Base-by-base conservation (phyloP, 2,113 vertebrate species). In the Grantiella picta region DNA sequence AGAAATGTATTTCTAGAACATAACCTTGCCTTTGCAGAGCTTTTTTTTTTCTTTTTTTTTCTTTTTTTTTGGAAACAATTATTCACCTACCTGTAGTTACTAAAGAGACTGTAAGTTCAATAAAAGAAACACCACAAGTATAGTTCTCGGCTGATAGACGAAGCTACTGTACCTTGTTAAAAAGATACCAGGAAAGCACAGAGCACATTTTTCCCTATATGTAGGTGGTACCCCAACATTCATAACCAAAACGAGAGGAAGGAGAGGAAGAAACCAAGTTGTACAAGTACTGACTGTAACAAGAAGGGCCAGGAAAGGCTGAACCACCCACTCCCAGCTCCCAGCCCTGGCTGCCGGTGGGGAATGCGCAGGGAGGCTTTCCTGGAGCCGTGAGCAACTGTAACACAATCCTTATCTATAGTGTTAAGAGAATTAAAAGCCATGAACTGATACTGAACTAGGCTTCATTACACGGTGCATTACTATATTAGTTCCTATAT, bases 111-210 rank as follows among this genome's bases (percentile, higher is more conserved):
- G 97, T 97, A 98, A 97, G 96, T 90, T 97, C 96, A 97, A 97
- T 95, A 94, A 97, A 98, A 98, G 97, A 97, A 98, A 98, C 98
- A 98, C 96, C 98, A 98, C 98, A 96, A 98, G 92, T 97, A 97
- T 95, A 97, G 98, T 86, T 97, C 97, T 98, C 69, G 96, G 97
- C 93, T 95, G 98, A 98, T 82, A 97, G 98, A 98, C 98, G 80
- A 98, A 98, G 98, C 98, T 97, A 98, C 97, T 98, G 98, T 93
- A 98, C 97, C 97, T 98, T 69, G 33, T 63, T 95, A 94, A 95
- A 97, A 97, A 97, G 97, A 98, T 95, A 98, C 97, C 97, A 97
- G 97, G 96, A 97, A 98, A 98, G 97, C 97, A 97, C 98, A 96
- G 97, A 98, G 97, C 95, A 97, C 97, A 89, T 95, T 96, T 85